Evolutionary conservation across 1,140 invertebrate species (phyloP).

Genomic region (Calliopsis andreniformis): DNA sequence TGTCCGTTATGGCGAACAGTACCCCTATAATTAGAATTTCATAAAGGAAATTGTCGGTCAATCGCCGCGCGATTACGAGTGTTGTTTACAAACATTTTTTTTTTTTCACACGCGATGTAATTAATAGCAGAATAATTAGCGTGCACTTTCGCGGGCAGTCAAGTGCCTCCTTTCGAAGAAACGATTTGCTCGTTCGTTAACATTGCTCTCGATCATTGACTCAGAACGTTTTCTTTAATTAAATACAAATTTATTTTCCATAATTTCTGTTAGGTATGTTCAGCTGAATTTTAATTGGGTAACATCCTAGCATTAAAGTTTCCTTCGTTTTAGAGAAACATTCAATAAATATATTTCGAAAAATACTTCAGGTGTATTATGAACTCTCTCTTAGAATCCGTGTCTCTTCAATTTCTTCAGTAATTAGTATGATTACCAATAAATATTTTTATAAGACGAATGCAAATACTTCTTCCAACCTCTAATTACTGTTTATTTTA

Average conservation of each 20-base stretch:
- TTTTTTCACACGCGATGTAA: slow-evolving; percentile 5
- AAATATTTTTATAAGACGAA: no score
- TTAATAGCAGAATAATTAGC: slow-evolving; percentile 38
- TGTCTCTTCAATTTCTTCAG: no score
- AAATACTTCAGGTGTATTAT: no score
- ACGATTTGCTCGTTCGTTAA: slow-evolving; percentile 3
- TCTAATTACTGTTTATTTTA: no score
- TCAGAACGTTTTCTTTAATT: slow-evolving; percentile 1
- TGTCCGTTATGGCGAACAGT: slow-evolving; percentile 24
- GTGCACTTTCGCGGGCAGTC: slow-evolving; percentile 35
- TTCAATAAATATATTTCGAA: no score
- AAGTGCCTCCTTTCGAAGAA: background rate
- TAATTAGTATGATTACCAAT: no score
- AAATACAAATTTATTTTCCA: background rate
- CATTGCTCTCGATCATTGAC: background rate
- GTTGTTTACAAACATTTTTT: slow-evolving; percentile 52
- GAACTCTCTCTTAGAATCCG: no score
- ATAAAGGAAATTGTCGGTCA: slow-evolving; percentile 42
- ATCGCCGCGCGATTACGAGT: background rate
- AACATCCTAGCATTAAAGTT: no score
- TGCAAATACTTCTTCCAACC: no score
- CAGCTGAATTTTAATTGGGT: no score
- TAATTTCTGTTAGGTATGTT: no score
- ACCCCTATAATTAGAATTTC: slow-evolving; percentile 45
- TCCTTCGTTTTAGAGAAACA: no score